phyloP scores from a whole-genome alignment of 2,888 invertebrate genomes.

The Drosophila meridiana region DNA sequence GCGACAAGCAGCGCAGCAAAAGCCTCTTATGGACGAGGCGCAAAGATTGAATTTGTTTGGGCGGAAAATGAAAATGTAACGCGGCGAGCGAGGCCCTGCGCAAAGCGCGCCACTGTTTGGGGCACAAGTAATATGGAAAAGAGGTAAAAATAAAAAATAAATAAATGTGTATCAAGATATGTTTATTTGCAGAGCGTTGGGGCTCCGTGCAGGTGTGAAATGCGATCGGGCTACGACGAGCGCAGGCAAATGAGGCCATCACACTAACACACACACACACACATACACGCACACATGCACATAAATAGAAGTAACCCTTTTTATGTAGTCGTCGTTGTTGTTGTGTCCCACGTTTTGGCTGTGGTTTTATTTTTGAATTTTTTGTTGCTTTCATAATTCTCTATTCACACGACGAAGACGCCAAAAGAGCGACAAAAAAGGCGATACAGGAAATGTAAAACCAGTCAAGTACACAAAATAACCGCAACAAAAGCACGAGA shows the following conservation, averaged over 20 bases:
- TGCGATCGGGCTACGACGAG: conserved; percentile 52
- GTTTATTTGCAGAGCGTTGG: conserved; percentile 57
- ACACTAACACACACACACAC: conserved; percentile 20
- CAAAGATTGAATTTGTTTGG: conserved; percentile 70
- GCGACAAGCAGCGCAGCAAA: conserved; percentile 58
- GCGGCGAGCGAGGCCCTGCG: conserved; percentile 18
- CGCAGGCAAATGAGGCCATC: conserved; percentile 59
- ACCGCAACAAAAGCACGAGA: conserved; percentile 52
- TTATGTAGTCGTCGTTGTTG: conserved; percentile 5
- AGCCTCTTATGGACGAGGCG: conserved; percentile 65
- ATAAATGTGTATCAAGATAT: conserved; percentile 65
- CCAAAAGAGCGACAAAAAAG: conserved; percentile 56
- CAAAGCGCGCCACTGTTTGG: conserved; percentile 17
- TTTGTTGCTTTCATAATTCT: conserved; percentile 61
- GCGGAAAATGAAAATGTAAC: conserved; percentile 62
- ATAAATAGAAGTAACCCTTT: conserved; percentile 58
- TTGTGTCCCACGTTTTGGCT: conserved; percentile 42
- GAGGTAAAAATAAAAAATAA: conserved; percentile 58
- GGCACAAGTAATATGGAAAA: conserved; percentile 48
- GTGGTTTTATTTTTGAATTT: conserved; percentile 52
- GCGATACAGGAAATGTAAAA: conserved; percentile 77
- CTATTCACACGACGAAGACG: conserved; percentile 53
- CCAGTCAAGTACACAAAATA: conserved; percentile 67
- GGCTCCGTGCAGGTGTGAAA: conserved; percentile 63
- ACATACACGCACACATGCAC: background rate